Percentiles rank a stretch among this genome's conserved stretches.
Evolutionary conservation across 2,888 invertebrate genomes (phyloP).

Genomic region (Micropterix aruncella): DNA sequence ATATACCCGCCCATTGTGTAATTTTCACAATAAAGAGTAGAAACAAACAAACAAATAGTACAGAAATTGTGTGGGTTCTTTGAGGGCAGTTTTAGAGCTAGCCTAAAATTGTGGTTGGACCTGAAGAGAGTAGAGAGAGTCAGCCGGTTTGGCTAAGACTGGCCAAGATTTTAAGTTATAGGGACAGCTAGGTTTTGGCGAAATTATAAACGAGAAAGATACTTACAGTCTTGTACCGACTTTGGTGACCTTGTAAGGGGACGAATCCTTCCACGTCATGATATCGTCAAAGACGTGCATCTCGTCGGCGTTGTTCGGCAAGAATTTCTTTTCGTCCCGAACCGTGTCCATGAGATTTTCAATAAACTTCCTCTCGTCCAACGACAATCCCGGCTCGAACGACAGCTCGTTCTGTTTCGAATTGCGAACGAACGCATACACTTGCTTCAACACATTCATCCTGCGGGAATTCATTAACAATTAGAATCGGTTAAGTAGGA

Average conservation of each 20-base stretch:
- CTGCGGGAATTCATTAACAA: too few species aligned
- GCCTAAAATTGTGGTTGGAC: too few species aligned
- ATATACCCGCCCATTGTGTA: too few species aligned
- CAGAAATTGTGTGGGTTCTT: too few species aligned
- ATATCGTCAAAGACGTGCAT: neutral
- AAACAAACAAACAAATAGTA: too few species aligned
- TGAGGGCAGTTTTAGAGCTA: too few species aligned
- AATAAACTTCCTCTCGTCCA: neutral
- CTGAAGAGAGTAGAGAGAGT: neutral
- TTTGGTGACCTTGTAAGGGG: neutral
- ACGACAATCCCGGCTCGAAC: neutral
- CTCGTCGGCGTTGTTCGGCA: neutral
- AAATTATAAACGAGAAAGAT: neutral
- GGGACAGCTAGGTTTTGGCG: neutral
- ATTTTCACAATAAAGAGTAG: too few species aligned
- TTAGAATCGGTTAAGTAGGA: too few species aligned
- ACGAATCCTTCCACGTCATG: neutral
- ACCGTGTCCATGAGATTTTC: neutral
- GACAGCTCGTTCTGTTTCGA: neutral
- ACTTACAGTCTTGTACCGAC: neutral
- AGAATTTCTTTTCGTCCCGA: neutral
- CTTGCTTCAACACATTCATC: neutral
- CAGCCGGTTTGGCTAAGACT: neutral
- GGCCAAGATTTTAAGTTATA: neutral
- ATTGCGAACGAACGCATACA: neutral